Conservation (phyloP, 1,140 invertebrate genomes). For the Gonatopus flavifemur region DNA sequence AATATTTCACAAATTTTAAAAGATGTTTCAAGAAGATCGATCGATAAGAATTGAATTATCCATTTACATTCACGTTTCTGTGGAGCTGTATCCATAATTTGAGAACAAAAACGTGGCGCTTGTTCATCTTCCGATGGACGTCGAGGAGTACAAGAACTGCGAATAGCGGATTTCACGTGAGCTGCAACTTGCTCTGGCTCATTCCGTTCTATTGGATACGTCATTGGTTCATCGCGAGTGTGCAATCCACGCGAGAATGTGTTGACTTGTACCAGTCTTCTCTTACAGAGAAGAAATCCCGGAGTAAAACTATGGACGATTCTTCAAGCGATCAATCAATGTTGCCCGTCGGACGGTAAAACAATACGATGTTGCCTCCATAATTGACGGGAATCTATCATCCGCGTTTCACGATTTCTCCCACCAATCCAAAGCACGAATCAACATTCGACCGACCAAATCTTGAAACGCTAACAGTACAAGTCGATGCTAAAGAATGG, state of each 20-base stretch:
- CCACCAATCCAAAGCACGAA: too few relatives aligned
- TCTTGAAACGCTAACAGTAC: too few relatives aligned
- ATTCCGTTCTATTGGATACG: slow-evolving; percentile 4
- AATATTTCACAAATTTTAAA: too few relatives aligned
- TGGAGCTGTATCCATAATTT: too few relatives aligned
- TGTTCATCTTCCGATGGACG: slow-evolving; percentile 5
- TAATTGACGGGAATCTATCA: slow-evolving; percentile 61
- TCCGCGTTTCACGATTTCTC: slow-evolving; percentile 44
- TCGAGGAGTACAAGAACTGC: slow-evolving; percentile 14
- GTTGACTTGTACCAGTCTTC: too few relatives aligned
- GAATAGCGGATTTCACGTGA: neutral
- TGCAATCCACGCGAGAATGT: slow-evolving; percentile 14
- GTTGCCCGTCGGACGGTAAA: slow-evolving; percentile 54
- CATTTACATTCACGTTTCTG: too few relatives aligned
- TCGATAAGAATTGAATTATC: too few relatives aligned
- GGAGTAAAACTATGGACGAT: slow-evolving; percentile 16
- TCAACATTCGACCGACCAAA: too few relatives aligned
- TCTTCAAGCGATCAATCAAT: slow-evolving; percentile 57
- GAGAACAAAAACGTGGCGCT: slow-evolving; percentile 3
- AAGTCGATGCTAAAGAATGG: too few relatives aligned
- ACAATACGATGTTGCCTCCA: slow-evolving; percentile 58
- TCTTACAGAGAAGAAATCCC: too few relatives aligned
- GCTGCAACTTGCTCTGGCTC: slow-evolving; percentile 1
- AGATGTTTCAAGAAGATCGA: too few relatives aligned
- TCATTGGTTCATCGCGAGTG: slow-evolving; percentile 4